Evolutionary conservation across 2,113 vertebrate genomes (phyloP).

Genomic region (human): DNA sequence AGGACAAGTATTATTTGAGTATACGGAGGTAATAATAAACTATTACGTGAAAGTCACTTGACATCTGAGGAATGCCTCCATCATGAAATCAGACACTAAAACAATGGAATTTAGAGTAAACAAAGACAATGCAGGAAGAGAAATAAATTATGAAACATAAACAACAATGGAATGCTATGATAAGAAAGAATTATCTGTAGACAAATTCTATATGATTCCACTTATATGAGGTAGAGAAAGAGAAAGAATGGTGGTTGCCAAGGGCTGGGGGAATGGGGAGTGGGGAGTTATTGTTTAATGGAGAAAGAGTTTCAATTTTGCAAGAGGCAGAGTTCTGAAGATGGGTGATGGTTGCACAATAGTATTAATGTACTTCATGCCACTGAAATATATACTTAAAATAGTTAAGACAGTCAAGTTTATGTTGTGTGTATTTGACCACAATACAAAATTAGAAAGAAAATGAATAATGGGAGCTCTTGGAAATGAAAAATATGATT

Average conservation of each 20-base stretch:
- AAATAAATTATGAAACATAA: slow-evolving; percentile 21
- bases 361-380: neutral
- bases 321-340: neutral
- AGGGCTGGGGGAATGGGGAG: neutral
- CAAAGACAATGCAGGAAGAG: neutral
- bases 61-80: slow-evolving; percentile 31
- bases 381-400: neutral
- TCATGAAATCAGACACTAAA: slow-evolving; percentile 20
- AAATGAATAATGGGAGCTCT: neutral
- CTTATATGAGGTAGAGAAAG: neutral
- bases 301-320: neutral
- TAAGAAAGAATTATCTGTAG: neutral
- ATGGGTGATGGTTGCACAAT: neutral
- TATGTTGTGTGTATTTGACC: neutral
- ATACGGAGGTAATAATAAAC: neutral
- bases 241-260: neutral
- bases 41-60: neutral
- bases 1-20: neutral
- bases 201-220: neutral
- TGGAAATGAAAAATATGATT: slow-evolving; percentile 35
- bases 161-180: neutral
- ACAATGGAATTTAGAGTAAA: slow-evolving; percentile 30
- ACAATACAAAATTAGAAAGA: neutral
- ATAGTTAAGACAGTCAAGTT: neutral
- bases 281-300: neutral